Percentiles rank a stretch among this genome's conserved stretches.
Conservation (phyloP, 2,888 invertebrate species). For the Clepsis dumicolana region DNA sequence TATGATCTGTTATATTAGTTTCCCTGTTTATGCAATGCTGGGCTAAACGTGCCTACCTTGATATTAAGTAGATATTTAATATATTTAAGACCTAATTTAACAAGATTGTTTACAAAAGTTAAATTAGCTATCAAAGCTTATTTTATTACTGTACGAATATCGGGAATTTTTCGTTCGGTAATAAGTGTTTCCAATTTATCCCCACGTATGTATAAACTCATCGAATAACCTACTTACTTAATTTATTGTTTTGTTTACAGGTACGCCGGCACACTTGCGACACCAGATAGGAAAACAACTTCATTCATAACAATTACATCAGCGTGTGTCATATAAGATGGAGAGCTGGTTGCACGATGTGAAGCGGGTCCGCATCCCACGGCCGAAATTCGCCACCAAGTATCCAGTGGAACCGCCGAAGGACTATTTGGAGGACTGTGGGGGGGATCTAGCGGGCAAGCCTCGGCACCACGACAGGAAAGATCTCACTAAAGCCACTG, state of each 20-base stretch:
- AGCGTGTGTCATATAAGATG: conserved; percentile 78
- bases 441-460: conserved; percentile 83
- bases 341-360: conserved; percentile 95
- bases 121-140: too few species aligned
- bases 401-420: conserved; percentile 91
- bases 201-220: neutral
- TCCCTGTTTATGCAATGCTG: conserved; percentile 43
- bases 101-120: too few species aligned
- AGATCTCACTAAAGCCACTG: conserved; percentile 89
- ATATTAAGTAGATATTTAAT: neutral
- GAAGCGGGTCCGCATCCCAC: conserved; percentile 93
- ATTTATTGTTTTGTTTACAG: conserved; percentile 41
- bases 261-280: conserved; percentile 21
- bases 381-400: conserved; percentile 92
- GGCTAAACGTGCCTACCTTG: neutral
- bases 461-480: conserved; percentile 81
- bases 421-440: conserved; percentile 90
- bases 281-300: conserved; percentile 15
- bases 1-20: conserved; percentile 51
- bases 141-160: too few species aligned
- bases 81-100: too few species aligned
- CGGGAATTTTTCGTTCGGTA: too few species aligned
- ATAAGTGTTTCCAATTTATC: too few species aligned
- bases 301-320: conserved; percentile 34
- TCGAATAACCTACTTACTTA: neutral